A percentile compares a stretch with the other conserved stretches of the same genome.
These are phyloP conservation scores for Xiphias gladius DNA, from an alignment of 2,113 vertebrate species.

Conservation along the genomic window DNA sequence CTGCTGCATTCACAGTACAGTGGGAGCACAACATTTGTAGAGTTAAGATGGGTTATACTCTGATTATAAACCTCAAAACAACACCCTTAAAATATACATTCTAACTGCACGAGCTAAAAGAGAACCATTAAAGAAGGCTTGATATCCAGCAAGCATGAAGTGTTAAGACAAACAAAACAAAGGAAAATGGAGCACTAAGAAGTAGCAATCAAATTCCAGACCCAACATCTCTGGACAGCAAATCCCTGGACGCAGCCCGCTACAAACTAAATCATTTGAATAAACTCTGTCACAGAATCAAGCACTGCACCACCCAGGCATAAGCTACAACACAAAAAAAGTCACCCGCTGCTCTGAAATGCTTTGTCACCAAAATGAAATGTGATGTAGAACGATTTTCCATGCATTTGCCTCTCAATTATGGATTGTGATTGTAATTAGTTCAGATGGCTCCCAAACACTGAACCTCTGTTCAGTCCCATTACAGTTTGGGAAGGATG, in stretches of 20 bases:
- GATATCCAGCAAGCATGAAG: conserved; percentile 36
- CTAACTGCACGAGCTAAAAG: neutral
- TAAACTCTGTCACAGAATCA: conserved; percentile 72
- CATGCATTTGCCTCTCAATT: conserved; percentile 82
- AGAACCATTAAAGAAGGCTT: conserved; percentile 29
- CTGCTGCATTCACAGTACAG: conserved; percentile 21
- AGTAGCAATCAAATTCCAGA: conserved; percentile 61
- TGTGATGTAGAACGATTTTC: conserved; percentile 78
- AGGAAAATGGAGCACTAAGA: conserved; percentile 54
- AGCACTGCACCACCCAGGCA: conserved; percentile 57
- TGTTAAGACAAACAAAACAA: conserved; percentile 62
- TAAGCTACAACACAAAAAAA: conserved; percentile 64
- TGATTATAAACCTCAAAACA: conserved; percentile 36
- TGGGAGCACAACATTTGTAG: conserved; percentile 28
- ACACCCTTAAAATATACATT: conserved; percentile 26
- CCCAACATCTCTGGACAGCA: conserved; percentile 78
- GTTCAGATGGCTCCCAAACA: conserved; percentile 80
- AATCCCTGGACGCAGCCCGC: conserved; percentile 65
- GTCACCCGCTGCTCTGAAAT: conserved; percentile 72
- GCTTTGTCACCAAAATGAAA: conserved; percentile 80
- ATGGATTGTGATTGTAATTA: conserved; percentile 81
- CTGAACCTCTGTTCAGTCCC: conserved; percentile 81
- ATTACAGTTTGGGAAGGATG: conserved; percentile 77
- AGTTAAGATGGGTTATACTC: neutral
- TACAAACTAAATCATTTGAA: conserved; percentile 78